phyloP scores from a whole-genome alignment of 1,140 invertebrate genomes.

The Sycophaga agraensis region DNA sequence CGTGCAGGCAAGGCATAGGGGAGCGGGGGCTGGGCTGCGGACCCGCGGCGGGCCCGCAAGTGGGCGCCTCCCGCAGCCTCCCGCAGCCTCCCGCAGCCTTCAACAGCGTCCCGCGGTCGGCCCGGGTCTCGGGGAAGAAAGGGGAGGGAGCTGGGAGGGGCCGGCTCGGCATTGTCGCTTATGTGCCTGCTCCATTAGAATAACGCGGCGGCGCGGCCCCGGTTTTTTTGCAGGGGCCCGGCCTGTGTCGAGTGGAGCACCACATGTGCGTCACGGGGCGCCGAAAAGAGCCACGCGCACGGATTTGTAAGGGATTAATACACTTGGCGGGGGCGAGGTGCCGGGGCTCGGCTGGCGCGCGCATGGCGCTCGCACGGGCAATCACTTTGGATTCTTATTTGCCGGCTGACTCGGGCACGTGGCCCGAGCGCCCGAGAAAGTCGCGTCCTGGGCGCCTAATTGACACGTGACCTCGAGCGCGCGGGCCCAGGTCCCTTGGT shows the following conservation, averaged over 20 bases:
- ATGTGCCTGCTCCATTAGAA: not conserved
- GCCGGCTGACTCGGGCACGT: slow-evolving; percentile 30
- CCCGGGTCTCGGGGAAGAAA: no score
- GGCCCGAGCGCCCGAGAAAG: slow-evolving; percentile 8
- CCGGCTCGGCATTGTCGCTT: not conserved
- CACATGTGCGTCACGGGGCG: not conserved
- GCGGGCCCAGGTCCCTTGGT: no score
- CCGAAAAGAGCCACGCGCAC: slow-evolving; percentile 1
- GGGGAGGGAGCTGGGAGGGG: not conserved
- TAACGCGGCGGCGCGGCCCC: not conserved
- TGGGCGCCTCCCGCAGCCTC: no score
- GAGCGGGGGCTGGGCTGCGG: no score
- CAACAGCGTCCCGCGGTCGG: no score
- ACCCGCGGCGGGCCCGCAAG: no score
- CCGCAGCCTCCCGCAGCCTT: no score
- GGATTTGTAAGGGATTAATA: slow-evolving; percentile 28
- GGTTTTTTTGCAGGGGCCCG: not conserved
- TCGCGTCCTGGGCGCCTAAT: no score
- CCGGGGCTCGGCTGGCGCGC: no score
- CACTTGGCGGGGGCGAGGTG: not conserved
- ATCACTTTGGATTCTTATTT: slow-evolving; percentile 28
- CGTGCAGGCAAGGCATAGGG: no score
- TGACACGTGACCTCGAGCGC: slow-evolving; percentile 35
- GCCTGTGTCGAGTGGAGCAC: not conserved
- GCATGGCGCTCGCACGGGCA: not conserved